Evolutionary conservation across 2,888 invertebrate genomes (phyloP).

Genomic region (Dermolepida albohirtum): DNA sequence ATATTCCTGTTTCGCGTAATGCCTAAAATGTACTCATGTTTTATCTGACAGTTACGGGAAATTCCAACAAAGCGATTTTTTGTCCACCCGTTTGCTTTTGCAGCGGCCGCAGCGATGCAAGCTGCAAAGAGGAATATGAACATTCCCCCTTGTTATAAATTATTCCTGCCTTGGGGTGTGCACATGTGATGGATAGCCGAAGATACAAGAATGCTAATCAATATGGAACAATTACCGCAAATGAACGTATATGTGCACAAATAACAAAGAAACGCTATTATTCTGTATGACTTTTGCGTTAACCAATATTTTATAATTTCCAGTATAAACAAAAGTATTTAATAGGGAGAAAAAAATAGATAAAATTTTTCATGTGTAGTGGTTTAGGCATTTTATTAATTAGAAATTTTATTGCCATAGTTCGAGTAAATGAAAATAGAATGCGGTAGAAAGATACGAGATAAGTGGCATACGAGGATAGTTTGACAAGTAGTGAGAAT

Average conservation of each 20-base stretch:
- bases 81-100: too few species aligned
- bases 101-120: constrained; percentile 12
- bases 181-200: constrained; percentile 33
- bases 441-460: too few species aligned
- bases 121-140: constrained; percentile 32
- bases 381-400: too few species aligned
- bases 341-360: too few species aligned
- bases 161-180: constrained; percentile 29
- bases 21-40: neutral
- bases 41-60: constrained; percentile 27
- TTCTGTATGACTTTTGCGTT: neutral
- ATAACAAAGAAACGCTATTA: neutral
- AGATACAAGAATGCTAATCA: constrained; percentile 34
- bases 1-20: too few species aligned
- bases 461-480: too few species aligned
- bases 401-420: too few species aligned
- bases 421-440: too few species aligned
- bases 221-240: constrained; percentile 33
- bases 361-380: too few species aligned
- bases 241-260: neutral
- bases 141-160: constrained; percentile 25
- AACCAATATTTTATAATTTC: too few species aligned
- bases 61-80: constrained; percentile 2
- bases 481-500: too few species aligned
- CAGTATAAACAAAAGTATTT: too few species aligned